phyloP scores from a whole-genome alignment of 2,113 vertebrate genomes.

The Sinocyclocheilus rhinocerous region DNA sequence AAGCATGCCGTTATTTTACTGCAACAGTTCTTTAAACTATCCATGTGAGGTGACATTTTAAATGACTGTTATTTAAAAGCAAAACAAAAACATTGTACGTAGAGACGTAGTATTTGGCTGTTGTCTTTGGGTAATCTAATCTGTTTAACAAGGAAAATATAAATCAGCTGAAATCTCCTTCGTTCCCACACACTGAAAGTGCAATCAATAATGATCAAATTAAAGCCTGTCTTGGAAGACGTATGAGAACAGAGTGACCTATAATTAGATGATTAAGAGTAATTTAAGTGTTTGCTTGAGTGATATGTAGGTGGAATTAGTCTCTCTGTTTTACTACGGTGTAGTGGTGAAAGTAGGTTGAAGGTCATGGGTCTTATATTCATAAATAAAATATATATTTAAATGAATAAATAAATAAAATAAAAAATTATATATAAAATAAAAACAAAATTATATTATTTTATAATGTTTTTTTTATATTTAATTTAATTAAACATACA shows the following conservation, averaged over 20 bases:
- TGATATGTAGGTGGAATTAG: background rate
- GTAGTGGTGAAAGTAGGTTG: constrained; percentile 2
- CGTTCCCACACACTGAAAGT: constrained; percentile 5
- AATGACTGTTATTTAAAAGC: constrained; percentile 20
- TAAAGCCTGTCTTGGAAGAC: constrained; percentile 6
- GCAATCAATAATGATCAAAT: constrained; percentile 13
- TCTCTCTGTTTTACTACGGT: background rate
- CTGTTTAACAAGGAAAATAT: constrained; percentile 13
- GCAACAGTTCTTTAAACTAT: background rate
- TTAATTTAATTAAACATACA: too few relatives aligned
- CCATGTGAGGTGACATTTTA: background rate
- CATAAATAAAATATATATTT: background rate
- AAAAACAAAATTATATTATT: too few relatives aligned
- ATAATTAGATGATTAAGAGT: constrained; percentile 28
- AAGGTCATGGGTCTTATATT: constrained; percentile 20
- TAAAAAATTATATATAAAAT: too few relatives aligned
- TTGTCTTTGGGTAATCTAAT: constrained; percentile 14
- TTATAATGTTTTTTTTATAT: background rate
- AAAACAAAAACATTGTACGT: background rate
- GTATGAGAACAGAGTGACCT: constrained; percentile 11
- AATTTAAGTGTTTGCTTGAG: background rate
- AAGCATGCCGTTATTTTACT: background rate
- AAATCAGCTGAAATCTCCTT: background rate
- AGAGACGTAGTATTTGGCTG: background rate
- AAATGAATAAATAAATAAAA: too few relatives aligned